Percentiles rank a stretch among this genome's conserved stretches.
phyloP scores from a whole-genome alignment of 2,797 vertebrate species.

The Mus minutoides region DNA sequence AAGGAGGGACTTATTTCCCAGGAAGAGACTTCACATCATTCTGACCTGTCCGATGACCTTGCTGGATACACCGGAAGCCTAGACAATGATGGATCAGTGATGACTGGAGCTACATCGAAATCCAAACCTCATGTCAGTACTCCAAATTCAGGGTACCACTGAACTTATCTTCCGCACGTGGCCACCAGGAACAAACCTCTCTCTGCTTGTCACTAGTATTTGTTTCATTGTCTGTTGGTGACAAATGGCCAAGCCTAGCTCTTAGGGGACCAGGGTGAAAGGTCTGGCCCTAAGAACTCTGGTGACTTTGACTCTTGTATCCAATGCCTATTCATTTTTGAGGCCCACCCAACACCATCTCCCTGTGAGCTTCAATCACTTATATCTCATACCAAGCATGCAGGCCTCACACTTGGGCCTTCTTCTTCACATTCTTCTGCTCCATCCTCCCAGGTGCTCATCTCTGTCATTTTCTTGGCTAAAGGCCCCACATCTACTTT shows the following conservation, averaged over 20 bases:
- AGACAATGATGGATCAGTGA: background rate
- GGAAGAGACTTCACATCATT: background rate
- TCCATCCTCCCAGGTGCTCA: background rate
- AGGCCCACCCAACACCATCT: too few species aligned
- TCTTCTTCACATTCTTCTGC: too few species aligned
- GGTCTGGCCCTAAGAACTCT: background rate
- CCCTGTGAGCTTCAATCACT: background rate
- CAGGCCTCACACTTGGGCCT: background rate
- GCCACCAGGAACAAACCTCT: background rate
- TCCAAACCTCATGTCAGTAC: background rate
- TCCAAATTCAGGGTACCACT: background rate
- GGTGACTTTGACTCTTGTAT: too few species aligned
- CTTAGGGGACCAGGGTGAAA: background rate
- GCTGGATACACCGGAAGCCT: background rate
- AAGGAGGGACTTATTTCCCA: background rate
- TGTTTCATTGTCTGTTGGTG: background rate
- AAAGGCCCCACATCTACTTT: background rate
- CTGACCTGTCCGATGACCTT: background rate
- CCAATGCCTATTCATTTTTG: background rate
- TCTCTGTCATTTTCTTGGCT: background rate
- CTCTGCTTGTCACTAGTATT: background rate
- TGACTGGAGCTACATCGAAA: background rate
- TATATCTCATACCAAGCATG: accelerated
- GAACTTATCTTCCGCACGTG: background rate
- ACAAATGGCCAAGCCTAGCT: background rate